phyloP scores from a whole-genome alignment of 2,888 invertebrate genomes.

The Neoaliturus tenellus region DNA sequence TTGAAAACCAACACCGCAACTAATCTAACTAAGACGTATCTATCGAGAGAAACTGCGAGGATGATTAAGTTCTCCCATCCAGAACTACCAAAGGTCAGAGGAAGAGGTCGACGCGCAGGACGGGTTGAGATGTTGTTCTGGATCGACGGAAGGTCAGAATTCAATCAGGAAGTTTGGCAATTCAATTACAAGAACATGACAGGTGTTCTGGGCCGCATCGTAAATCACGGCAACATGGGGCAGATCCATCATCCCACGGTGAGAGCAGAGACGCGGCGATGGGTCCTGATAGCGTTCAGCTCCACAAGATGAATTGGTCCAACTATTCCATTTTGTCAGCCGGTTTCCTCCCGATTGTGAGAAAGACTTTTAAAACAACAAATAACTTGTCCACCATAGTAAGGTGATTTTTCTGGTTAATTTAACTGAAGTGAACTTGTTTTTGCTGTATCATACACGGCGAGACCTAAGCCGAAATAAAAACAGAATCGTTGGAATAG shows the following conservation, averaged over 20 bases:
- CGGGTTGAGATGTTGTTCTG: conserved; percentile 25
- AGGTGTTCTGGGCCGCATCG: conserved; percentile 36
- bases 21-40: background rate
- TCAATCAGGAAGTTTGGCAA: conserved; percentile 54
- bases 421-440: too few species aligned
- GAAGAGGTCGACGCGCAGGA: background rate
- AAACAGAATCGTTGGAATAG: too few species aligned
- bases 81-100: conserved; percentile 15
- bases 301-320: background rate
- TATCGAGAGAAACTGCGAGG: background rate
- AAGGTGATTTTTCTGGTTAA: too few species aligned
- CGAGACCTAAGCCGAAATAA: too few species aligned
- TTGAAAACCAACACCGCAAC: too few species aligned
- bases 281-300: background rate
- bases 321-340: background rate
- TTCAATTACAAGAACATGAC: conserved; percentile 52
- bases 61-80: background rate
- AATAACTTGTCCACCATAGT: too few species aligned
- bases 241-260: conserved; percentile 45
- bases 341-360: too few species aligned
- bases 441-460: too few species aligned
- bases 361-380: too few species aligned
- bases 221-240: conserved; percentile 31
- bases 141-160: conserved; percentile 28
- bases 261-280: background rate